Evolutionary conservation across 2,888 invertebrate species (phyloP), one percentile per base, ranked within the genome.

Genomic region (Noctua fimbriata): DNA sequence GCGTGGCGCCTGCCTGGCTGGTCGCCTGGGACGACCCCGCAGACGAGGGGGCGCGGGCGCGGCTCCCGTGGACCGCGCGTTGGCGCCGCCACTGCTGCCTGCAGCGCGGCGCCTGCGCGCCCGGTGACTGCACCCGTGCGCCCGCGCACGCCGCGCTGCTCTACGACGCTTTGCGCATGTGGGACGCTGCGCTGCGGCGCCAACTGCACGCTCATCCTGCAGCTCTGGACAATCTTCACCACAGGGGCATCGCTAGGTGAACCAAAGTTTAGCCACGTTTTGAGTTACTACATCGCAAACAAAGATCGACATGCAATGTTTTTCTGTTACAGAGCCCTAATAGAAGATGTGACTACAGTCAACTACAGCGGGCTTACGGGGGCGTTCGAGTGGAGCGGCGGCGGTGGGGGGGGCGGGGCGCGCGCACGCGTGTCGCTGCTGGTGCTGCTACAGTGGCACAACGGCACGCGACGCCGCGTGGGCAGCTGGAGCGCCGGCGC

Each of bases 361-460:
- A 85, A 91, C 32, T 94, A 91, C 89, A 81, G 73, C 5, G 96
- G 96, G 0, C 85, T 95, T 47, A 96, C 96, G 47, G 96, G 96
- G 0, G 77, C 77, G 14, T 94, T 95, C 86, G 83, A 90, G 63
- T 96, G 96, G 96, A 87, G 79, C 49, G 84, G 78, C 7, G 79
- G 80, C 3, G 89, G 83, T n/a, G 83, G 76, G 6, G 73, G 78
- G 0, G 89, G 83, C 12, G 81, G 63, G 12, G 82, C 76, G 0
- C 66, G 72, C 5, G 85, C 85, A 16, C 89, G 89, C 2, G 47
- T 32, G 6, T 21, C 84, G 21, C 69, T 88, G 12, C 82, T 90
- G 4, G 84, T 86, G 88, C 97, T 97, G 77, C 98, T 98, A 0
- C 97, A 97, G 89, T 98, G 98, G 75, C 52, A 98, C 92, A 85